Evolutionary conservation across 2,888 invertebrate species (phyloP), one percentile per base, ranked within the genome.

Genomic region (Orthosia cruda): DNA sequence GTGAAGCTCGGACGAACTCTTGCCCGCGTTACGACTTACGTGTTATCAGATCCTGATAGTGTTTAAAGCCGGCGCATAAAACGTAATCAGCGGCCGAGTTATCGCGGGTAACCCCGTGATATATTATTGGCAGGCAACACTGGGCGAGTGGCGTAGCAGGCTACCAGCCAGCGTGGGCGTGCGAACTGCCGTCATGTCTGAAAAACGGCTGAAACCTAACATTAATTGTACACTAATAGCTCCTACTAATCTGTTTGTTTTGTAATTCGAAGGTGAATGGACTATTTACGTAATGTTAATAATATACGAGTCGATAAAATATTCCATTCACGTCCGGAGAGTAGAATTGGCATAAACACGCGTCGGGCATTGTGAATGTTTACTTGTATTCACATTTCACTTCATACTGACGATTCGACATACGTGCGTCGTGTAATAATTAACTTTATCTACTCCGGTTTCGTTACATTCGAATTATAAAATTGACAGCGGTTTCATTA

Each of bases 61-160:
- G 49, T 74, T 74, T 63, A 81, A 81, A 67, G 65, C 73, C 40
- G 13, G 40, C 54, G 52, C 23, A 63, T 77, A 77, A 77, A 61
- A 74, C 61, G 66, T 70, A 62, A 74, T 81, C 77, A 68, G 50
- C n/a, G 59, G 40, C 52, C 50, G 74, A 83, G 81, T 78, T 59
- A 74, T 71, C 70, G 72, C 70, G 40, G 64, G 63, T 62, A 62
- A 57, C 47, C 47, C 45, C 50, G 67, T 50, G 64, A 82, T 77
- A 74, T 74, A 80, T 71, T 74, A 80, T 71, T 32, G 66, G 16
- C 50, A 40, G 47, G 66, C 58, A 59, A 2, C 55, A 32, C 57
- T 20, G 49, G 26, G 63, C 50, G 58, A 18, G 13, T 12, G 3
- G 59, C 71, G 32, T 18, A 26, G n/a, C 20, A 20, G 12, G 5